Evolutionary conservation across 2,888 invertebrate species (phyloP).

Genomic region (Clunio marinus): DNA sequence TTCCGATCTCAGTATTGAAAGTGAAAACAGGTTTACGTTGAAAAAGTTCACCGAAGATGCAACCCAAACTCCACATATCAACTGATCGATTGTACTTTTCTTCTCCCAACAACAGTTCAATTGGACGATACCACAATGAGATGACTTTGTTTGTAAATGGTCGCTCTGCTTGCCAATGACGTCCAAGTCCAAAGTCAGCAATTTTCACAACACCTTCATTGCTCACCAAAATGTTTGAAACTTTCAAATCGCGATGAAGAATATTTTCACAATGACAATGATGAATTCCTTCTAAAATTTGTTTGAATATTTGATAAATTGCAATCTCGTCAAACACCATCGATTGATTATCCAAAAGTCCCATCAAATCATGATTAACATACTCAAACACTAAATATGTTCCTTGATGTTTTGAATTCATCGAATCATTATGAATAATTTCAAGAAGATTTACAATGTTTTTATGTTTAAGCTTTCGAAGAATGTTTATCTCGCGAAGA

Average conservation of each 20-base stretch:
- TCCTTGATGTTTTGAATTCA: no score
- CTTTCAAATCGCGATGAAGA: constrained; percentile 98
- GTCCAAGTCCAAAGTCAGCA: constrained; percentile 96
- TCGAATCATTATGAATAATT: constrained; percentile 62
- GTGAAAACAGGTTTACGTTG: constrained; percentile 92
- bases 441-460: constrained; percentile 96
- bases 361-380: constrained; percentile 99
- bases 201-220: constrained; percentile 75
- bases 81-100: constrained; percentile 96
- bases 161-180: constrained; percentile 90
- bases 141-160: constrained; percentile 99
- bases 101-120: constrained; percentile 92
- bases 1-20: constrained; percentile 88
- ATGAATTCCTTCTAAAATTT: constrained; percentile 89
- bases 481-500: constrained; percentile 97
- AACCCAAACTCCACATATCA: constrained; percentile 48
- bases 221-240: constrained; percentile 98
- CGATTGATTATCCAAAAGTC: constrained; percentile 92
- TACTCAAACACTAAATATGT: constrained; percentile 98
- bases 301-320: constrained; percentile 96
- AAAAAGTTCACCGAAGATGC: constrained; percentile 74
- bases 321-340: constrained; percentile 92
- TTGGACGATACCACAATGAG: constrained; percentile 98
- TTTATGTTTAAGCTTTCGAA: constrained; percentile 92
- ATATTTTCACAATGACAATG: constrained; percentile 99